These are phyloP conservation scores for Gymnosoma rotundatum DNA, from an alignment of 2,888 invertebrate genomes.

Conservation along the genomic window DNA sequence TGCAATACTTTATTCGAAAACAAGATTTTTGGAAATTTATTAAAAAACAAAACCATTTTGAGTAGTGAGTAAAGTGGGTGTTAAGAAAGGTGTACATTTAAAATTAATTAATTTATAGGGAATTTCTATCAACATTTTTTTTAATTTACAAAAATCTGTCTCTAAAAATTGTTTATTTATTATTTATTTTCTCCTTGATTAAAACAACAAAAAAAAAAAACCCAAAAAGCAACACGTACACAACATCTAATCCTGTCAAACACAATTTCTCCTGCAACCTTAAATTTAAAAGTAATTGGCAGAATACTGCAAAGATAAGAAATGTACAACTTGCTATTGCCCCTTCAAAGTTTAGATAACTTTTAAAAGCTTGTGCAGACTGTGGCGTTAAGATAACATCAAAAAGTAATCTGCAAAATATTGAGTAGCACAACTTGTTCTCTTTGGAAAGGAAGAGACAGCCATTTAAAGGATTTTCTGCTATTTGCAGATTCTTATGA, in stretches of 20 bases:
- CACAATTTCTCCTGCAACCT: constrained; percentile 60
- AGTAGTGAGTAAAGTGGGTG: too few relatives aligned
- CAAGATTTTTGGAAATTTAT: too few relatives aligned
- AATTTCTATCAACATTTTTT: too few relatives aligned
- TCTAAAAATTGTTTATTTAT: too few relatives aligned
- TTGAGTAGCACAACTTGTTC: constrained; percentile 1
- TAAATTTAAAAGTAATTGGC: neutral
- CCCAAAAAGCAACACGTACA: constrained; percentile 50
- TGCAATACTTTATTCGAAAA: too few relatives aligned
- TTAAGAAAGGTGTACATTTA: too few relatives aligned
- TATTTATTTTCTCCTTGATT: constrained; percentile 36
- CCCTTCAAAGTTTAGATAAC: constrained; percentile 53
- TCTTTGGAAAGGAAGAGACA: neutral
- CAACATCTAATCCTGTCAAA: constrained; percentile 44
- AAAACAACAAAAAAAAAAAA: constrained; percentile 14
- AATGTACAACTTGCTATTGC: neutral
- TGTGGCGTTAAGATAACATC: neutral
- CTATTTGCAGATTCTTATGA: constrained; percentile 36
- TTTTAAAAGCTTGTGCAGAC: constrained; percentile 8
- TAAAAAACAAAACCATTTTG: too few relatives aligned
- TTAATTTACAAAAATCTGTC: too few relatives aligned
- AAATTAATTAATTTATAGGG: too few relatives aligned
- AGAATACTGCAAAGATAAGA: constrained; percentile 31
- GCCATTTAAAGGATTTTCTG: neutral
- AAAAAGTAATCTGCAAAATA: constrained; percentile 3